Percentiles rank a stretch among this genome's conserved stretches.
phyloP scores from a whole-genome alignment of 1,140 invertebrate species.

The Drosophila bipectinata region DNA sequence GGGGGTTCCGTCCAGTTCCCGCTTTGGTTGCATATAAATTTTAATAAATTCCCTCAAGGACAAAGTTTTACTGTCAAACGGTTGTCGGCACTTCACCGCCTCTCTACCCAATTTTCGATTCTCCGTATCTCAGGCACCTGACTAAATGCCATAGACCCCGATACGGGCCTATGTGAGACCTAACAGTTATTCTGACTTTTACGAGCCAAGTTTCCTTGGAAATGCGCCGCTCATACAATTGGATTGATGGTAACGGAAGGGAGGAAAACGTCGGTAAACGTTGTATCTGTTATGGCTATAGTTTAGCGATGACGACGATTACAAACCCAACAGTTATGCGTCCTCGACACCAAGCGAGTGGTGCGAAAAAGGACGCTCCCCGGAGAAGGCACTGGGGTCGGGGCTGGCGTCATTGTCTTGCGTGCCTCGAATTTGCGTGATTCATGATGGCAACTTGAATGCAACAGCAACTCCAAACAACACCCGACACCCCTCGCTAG shows the following conservation, averaged over 20 bases:
- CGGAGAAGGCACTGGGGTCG: background rate
- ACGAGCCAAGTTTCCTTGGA: conserved; percentile 76
- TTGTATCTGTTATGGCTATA: conserved; percentile 60
- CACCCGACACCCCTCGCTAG: background rate
- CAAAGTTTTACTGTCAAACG: conserved; percentile 52
- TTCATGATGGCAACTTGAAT: conserved; percentile 66
- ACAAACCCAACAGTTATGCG: conserved; percentile 45
- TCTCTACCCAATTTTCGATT: conserved; percentile 18
- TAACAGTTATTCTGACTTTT: conserved; percentile 58
- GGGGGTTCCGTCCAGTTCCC: conserved; percentile 16
- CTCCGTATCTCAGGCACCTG: conserved; percentile 32
- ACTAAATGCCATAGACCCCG: conserved; percentile 33
- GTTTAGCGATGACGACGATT: conserved; percentile 49
- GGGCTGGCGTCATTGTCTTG: conserved; percentile 74
- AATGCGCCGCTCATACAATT: conserved; percentile 51
- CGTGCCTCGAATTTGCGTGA: conserved; percentile 68
- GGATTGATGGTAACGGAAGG: background rate
- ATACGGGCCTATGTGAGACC: background rate
- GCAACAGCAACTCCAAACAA: conserved; percentile 27
- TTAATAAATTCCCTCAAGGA: conserved; percentile 52
- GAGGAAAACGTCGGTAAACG: conserved; percentile 2
- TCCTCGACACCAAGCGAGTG: conserved; percentile 52
- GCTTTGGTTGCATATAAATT: conserved; percentile 48
- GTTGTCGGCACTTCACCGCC: conserved; percentile 50
- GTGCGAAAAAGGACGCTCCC: conserved; percentile 35